Evolutionary conservation across 2,113 vertebrate genomes (phyloP), one percentile per base, ranked within the genome.

Genomic region (Sylvia atricapilla): DNA sequence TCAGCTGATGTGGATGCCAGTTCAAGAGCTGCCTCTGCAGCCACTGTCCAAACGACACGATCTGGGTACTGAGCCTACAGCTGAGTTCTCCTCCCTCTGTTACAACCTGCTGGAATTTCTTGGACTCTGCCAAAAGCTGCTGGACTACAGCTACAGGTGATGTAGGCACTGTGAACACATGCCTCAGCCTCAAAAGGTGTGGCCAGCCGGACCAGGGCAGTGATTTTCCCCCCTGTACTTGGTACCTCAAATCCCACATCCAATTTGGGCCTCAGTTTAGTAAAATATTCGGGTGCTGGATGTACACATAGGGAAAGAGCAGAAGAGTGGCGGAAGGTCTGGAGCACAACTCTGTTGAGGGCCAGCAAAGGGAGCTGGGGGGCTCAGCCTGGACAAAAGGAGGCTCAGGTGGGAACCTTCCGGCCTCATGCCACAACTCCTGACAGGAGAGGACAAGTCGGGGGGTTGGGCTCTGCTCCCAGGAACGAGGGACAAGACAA

Each of bases 31-130:
- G 59, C 56, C 41, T 46, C 25, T 0, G 0, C 9, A 81, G 84
- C 15, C 8, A 4, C 18, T 39, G n/a, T 23, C 58, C 28, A 74
- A 78, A 74, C 24, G 3, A 35, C 58, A 15, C 0, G 0, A 30
- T 19, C 23, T 6, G 6, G 55, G 1, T 37, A 39, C 66, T 67
- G 12, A 50, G 53, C 22, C 30, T 56, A 18, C 12, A 27, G 70
- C 28, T 14, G 6, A 55, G 7, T 16, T 63, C 55, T 70, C 50
- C 20, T 24, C 17, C 25, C 13, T 8, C 5, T 16, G 3, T 50
- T 39, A 75, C 4, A 66, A 37, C 22, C 13, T 7, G 7, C 1
- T 23, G 44, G 15, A 22, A 43, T 39, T 52, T 56, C 59, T 4
- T 37, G 15, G n/a, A 19, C 3, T 1, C 6, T 41, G 47, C 24